Conservation (phyloP, 2,113 vertebrate genomes). For the Jacana jacana region DNA sequence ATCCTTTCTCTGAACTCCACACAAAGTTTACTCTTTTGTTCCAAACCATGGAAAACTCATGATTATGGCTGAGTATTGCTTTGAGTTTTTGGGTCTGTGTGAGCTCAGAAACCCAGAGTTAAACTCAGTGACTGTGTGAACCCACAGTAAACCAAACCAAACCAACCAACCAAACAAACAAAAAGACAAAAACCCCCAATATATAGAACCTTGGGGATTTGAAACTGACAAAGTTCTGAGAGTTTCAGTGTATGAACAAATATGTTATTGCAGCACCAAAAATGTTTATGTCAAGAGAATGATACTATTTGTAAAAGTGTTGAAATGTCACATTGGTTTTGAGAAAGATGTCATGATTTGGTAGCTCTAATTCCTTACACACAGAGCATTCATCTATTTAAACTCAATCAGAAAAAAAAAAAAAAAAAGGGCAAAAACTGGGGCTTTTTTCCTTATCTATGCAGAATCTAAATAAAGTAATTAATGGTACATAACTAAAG, state of each 20-base stretch:
- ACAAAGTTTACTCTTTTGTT: background rate
- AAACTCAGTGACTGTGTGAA: background rate
- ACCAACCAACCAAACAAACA: too few species aligned
- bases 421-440: background rate
- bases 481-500: background rate
- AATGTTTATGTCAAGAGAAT: background rate
- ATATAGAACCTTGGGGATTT: background rate
- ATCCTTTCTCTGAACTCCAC: background rate
- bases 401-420: background rate
- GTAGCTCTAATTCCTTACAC: background rate
- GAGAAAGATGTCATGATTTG: background rate
- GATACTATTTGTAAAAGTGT: background rate
- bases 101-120: background rate
- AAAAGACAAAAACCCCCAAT: background rate
- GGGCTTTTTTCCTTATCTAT: background rate
- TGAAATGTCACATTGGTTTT: background rate
- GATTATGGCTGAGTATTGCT: background rate
- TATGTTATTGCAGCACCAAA: background rate
- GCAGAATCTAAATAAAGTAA: background rate
- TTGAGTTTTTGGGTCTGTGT: background rate
- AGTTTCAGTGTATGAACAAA: background rate
- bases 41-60: background rate
- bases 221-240: background rate
- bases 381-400: background rate
- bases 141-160: background rate